Base-by-base conservation (phyloP, 2,113 vertebrate genomes). In the Neodon shergylaensis region DNA sequence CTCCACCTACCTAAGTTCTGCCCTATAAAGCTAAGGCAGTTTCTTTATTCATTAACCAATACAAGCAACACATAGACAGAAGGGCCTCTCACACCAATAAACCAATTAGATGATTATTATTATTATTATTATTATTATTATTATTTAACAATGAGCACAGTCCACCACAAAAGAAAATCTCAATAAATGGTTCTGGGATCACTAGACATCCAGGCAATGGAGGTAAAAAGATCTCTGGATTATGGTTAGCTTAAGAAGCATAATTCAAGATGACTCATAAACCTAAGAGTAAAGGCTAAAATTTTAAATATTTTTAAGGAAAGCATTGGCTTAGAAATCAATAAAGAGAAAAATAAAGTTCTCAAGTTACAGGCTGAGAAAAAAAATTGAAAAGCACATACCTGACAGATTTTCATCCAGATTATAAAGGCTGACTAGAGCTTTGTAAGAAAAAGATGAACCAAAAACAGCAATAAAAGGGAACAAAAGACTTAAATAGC, bases 241-340 rank as follows among this genome's bases (percentile, higher is more conserved):
- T 72, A 11, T 54, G 24, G 9, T 74, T 42, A 88, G 39, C 11
- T 31, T 68, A 16, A 72, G 52, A 73, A 92, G 26, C 87, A 61
- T 90, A 90, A 94, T 85, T 93, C 39, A 95, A 90, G 47, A 77
- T 82, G 24, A 95, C 93, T 33, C 61, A 44, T 17, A 95, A 36
- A n/a, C 26, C 66, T 97, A 76, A 79, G 96, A 66, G 42, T 78
- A 83, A 83, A 95, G 94, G 26, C 26, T 93, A 63, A 89, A 95
- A 77, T 13, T 70, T 70, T 28, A 36, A 47, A 54, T 4, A 73
- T 91, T 47, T 78, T 90, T 63, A 36, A n/a, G 21, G 21, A 94
- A 94, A 95, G 88, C 39, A 31, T 10, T 83, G 21, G 2, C 58
- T 95, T 85, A 94, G 4, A 83, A 92, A 65, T 92, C 9, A 22